phyloP scores from a whole-genome alignment of 2,113 vertebrate genomes.

The Prunella himalayana region DNA sequence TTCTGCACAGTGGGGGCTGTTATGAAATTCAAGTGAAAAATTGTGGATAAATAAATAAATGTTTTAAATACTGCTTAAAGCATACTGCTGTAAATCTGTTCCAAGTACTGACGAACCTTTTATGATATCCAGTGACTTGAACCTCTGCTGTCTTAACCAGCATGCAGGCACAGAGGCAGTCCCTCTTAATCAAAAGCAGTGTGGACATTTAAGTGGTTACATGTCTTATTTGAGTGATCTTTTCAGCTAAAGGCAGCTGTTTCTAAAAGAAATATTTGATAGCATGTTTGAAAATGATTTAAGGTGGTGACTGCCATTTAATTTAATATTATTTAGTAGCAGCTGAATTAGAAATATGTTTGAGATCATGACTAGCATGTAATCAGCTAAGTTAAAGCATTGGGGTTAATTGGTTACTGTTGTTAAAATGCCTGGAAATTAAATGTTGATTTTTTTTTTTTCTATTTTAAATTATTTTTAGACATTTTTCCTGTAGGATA shows the following conservation, averaged over 20 bases:
- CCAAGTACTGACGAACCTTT: neutral
- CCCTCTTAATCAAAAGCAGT: neutral
- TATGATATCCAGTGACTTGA: neutral
- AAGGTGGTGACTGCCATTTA: neutral
- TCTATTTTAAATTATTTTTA: neutral
- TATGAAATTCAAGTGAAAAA: neutral
- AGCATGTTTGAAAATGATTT: neutral
- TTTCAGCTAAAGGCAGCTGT: neutral
- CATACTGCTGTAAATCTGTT: neutral
- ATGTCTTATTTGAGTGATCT: neutral
- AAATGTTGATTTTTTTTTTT: neutral
- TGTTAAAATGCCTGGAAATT: neutral
- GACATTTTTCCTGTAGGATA: neutral
- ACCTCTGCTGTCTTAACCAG: neutral
- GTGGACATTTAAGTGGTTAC: neutral
- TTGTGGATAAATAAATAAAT: neutral
- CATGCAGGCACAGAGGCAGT: neutral
- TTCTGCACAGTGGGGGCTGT: neutral
- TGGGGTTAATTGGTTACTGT: neutral
- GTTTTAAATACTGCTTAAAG: neutral
- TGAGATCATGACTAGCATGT: neutral
- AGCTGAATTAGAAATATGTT: neutral
- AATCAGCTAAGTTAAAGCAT: neutral
- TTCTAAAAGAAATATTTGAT: neutral
- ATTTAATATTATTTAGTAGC: neutral